Evolutionary conservation across 2,113 vertebrate species (phyloP).

Genomic region (Guaruba guarouba): DNA sequence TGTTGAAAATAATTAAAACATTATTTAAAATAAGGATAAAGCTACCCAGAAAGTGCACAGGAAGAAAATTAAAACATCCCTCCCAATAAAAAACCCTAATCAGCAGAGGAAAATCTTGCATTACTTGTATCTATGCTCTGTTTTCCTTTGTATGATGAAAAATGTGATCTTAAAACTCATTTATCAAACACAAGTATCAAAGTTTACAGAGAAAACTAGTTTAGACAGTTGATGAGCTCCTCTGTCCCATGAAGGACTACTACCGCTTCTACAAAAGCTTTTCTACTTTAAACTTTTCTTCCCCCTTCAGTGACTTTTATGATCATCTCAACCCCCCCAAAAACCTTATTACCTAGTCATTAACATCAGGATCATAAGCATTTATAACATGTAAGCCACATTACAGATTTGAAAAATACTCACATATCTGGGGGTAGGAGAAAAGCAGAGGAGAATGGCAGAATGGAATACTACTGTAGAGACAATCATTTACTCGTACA

Average conservation of each 20-base stretch:
- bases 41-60: neutral
- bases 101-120: neutral
- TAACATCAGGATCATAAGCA: neutral
- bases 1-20: neutral
- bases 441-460: neutral
- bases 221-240: neutral
- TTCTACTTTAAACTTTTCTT: neutral
- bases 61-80: neutral
- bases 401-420: neutral
- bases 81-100: neutral
- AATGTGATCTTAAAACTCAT: neutral
- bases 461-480: neutral
- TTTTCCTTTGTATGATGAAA: neutral
- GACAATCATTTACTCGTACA: neutral
- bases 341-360: neutral
- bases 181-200: neutral
- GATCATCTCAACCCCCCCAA: neutral
- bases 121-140: neutral
- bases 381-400: neutral
- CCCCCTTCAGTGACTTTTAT: neutral
- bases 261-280: neutral
- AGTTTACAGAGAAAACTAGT: neutral
- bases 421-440: neutral
- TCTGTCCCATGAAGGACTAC: neutral
- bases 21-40: neutral